Evolutionary conservation across 92 coral and sea anemone genomes (phyloP).

Genomic region (Muricea muricata): DNA sequence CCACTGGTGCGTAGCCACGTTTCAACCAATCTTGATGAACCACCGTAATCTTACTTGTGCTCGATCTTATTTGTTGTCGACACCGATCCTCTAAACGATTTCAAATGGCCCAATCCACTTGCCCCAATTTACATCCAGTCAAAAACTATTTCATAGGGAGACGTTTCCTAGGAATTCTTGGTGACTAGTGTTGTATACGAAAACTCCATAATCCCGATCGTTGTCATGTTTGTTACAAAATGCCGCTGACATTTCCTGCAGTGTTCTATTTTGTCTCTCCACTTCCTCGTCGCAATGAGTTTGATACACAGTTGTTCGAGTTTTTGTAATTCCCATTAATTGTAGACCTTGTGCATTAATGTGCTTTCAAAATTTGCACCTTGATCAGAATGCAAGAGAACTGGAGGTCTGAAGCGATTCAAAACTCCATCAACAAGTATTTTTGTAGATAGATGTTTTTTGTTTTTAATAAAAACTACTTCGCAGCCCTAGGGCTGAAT

Average conservation of each 20-base stretch:
- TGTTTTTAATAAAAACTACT: no score
- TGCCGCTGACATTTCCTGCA: slow-evolving; percentile 61
- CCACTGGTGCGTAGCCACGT: slow-evolving; percentile 45
- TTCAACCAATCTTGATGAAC: slow-evolving; percentile 63
- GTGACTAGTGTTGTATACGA: slow-evolving; percentile 58
- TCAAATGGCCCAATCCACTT: slow-evolving; percentile 66
- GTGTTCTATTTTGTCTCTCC: slow-evolving; percentile 63
- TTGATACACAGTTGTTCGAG: slow-evolving; percentile 60
- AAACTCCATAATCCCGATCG: slow-evolving; percentile 62
- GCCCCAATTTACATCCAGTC: slow-evolving; percentile 64
- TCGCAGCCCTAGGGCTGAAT: no score
- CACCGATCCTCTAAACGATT: slow-evolving; percentile 47
- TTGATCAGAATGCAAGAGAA: slow-evolving; percentile 38
- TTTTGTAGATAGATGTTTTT: no score
- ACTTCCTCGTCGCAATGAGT: slow-evolving; percentile 59
- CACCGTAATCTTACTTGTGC: slow-evolving; percentile 36
- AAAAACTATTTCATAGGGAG: slow-evolving; percentile 61
- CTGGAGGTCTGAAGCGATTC: no score
- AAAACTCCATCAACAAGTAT: no score
- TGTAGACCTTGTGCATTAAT: slow-evolving; percentile 55
- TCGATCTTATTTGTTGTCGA: slow-evolving; percentile 48
- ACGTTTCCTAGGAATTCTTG: slow-evolving; percentile 47
- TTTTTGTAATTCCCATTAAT: slow-evolving; percentile 59
- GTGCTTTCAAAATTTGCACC: slow-evolving; percentile 53
- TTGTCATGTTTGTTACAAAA: slow-evolving; percentile 46